Base-by-base conservation (phyloP, 2,888 invertebrate genomes). In the Brachylomia viminalis region DNA sequence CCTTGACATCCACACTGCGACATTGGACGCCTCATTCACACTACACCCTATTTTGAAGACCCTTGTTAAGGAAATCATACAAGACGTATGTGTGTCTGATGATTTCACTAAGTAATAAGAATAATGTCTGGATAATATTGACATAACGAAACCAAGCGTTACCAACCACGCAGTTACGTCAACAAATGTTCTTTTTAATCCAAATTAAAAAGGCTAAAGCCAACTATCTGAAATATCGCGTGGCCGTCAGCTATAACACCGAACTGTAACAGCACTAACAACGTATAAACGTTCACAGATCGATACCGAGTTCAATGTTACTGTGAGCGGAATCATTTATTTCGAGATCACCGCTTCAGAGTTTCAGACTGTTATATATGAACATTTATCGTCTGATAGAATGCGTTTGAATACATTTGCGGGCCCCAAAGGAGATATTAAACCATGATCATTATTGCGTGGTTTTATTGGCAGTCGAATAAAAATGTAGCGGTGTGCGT, bases 381-480 rank as follows among this genome's bases (percentile, higher is more conserved):
- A 71, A 64, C 47, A 52, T 64, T 70, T 72, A 64, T 77, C 78
- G 80, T 82, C 86, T 84, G 84, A 86, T 85, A 81, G 84, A 87
- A 87, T 88, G 83, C 84, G 88, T 90, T 91, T 88, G 88, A 91
- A 92, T 91, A 91, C 87, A 92, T 92, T 90, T 87, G 74, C 79
- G 82, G 72, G 77, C 87, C 90, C 91, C 87, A 45, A 45, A 27
- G 64, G 85, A 82, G 69, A 80, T 87, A 90, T 91, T 90, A 90
- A 89, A 89, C 89, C 88, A 87, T 89, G 90, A 91, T 87, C 87
- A 85, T 88, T 90, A 90, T 89, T 89, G 87, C 87, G 83, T 72
- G 77, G 87, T 92, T 92, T 92, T 92, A 92, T 92, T 90, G 87
- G 82, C 84, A 80, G 88, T 88, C 88, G 83, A 90, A 91, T 90